A percentile compares a stretch with the other conserved stretches of the same genome.
Conservation (phyloP, 2,797 vertebrate species). For the Diceros bicornis region DNA sequence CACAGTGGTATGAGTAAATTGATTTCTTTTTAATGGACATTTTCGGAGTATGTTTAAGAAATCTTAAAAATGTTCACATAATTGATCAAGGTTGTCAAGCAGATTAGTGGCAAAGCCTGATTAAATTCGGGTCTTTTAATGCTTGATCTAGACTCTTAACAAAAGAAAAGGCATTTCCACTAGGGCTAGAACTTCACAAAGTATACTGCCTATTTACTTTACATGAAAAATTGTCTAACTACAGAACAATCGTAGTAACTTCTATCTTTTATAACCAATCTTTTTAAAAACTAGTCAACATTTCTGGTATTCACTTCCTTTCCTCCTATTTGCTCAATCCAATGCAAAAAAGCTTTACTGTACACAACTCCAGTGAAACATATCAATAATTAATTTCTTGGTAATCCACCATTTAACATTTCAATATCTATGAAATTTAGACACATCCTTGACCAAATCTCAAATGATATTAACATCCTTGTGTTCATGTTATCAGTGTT, state of each 20-base stretch:
- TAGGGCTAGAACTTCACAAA: slow-evolving; percentile 8
- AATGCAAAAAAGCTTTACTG: background rate
- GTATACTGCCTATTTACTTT: background rate
- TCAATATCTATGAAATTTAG: slow-evolving; percentile 44
- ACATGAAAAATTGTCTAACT: background rate
- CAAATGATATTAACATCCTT: slow-evolving; percentile 8
- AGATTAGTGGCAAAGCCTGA: background rate
- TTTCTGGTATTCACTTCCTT: background rate
- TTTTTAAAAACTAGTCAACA: background rate
- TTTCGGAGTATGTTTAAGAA: slow-evolving; percentile 28
- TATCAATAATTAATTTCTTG: background rate
- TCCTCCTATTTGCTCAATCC: background rate
- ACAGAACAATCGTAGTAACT: background rate
- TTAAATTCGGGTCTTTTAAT: slow-evolving; percentile 31
- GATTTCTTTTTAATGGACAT: background rate
- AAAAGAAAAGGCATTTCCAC: slow-evolving; percentile 24
- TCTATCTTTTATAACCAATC: slow-evolving; percentile 28
- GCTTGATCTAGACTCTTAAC: background rate
- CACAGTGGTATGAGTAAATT: background rate
- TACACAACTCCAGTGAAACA: background rate
- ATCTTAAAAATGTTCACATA: slow-evolving; percentile 28
- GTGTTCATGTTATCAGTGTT: background rate
- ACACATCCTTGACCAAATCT: background rate
- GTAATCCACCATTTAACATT: slow-evolving; percentile 6
- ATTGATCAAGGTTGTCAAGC: slow-evolving; percentile 40